Evolutionary conservation across 2,113 vertebrate species (phyloP), one percentile per base, ranked within the genome.

Genomic region (Eurystomus gularis): DNA sequence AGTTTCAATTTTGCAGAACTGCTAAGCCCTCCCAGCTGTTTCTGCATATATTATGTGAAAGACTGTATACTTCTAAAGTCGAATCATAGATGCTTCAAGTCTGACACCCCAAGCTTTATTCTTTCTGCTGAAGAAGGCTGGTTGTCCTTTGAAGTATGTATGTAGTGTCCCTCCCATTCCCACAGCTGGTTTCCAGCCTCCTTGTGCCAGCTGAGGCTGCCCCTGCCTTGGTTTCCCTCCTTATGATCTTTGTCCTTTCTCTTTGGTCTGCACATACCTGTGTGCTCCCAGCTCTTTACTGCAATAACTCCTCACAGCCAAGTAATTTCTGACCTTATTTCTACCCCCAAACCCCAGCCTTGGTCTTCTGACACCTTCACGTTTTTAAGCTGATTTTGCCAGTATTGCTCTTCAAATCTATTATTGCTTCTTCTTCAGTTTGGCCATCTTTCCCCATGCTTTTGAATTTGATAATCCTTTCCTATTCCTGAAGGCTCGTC

Each of bases 21-120:
- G 19, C 26, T 40, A 72, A 86, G 26, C 10, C 7, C 33, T 88
- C 28, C 8, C 20, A 42, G 51, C 20, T 85, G 4, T 62, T 88
- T 58, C 37, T 90, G 37, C 15, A 11, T 60, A 8, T 55, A 14
- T 85, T 79, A 24, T 3, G 3, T 82, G 35, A 88, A 75, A 79
- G 48, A 5, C 29, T 71, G 3, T 54, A 6, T 82, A 16, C 20
- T 85, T 82, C n/a, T 39, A 39, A 33, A 7, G 20, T 16, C 82
- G 52, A 76, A 64, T 62, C 1, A 1, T 42, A 21, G 10, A 5
- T 79, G 4, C 54, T 51, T 79, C 2, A 0, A 60, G 37, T 15
- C 3, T 1, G 19, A 35, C 21, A 46, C 31, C n/a, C 5, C 35
- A 40, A 17, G 15, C 9, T 92, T 66, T 26, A 42, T 64, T 88